Conservation (phyloP, 1,140 invertebrate genomes). For the Tetranychus cinnabarinus region DNA sequence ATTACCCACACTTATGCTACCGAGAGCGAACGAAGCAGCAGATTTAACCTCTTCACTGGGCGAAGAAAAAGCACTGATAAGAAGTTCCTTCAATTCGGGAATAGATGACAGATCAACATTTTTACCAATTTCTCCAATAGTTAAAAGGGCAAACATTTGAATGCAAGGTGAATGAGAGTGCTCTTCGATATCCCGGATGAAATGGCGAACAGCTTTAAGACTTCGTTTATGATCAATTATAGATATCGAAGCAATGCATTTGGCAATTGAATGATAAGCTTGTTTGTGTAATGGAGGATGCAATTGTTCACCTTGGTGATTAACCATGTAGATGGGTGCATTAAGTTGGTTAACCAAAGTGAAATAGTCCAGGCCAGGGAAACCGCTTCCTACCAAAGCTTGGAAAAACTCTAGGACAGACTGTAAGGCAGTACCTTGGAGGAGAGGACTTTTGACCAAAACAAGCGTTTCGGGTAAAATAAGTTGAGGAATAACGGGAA, state of each 20-base stretch:
- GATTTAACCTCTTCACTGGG: conserved; percentile 48
- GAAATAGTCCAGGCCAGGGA: conserved; percentile 50
- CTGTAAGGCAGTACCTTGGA: conserved; percentile 57
- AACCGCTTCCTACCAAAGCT: conserved; percentile 51
- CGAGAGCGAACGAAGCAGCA: conserved; percentile 78
- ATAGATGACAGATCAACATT: conserved; percentile 70
- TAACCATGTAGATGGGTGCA: conserved; percentile 26
- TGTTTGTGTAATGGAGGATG: conserved; percentile 23
- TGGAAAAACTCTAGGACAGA: conserved; percentile 77
- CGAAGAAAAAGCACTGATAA: conserved; percentile 31
- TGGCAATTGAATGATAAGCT: conserved; percentile 74
- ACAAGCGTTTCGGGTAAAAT: conserved; percentile 63
- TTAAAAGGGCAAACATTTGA: conserved; percentile 62
- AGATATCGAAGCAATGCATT: conserved; percentile 78
- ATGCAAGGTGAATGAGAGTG: conserved; percentile 21
- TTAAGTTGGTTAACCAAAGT: conserved; percentile 36
- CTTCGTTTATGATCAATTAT: conserved; percentile 43
- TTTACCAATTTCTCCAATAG: conserved; percentile 85
- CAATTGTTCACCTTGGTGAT: conserved; percentile 5
- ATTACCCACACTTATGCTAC: conserved; percentile 79
- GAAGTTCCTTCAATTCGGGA: conserved; percentile 26
- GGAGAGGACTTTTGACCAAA: conserved; percentile 65
- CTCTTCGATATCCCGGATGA: conserved; percentile 49
- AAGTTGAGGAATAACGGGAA: conserved; percentile 21
- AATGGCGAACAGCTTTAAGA: conserved; percentile 52